phyloP scores from a whole-genome alignment of 2,113 vertebrate species.

The Chinchilla lanigera region DNA sequence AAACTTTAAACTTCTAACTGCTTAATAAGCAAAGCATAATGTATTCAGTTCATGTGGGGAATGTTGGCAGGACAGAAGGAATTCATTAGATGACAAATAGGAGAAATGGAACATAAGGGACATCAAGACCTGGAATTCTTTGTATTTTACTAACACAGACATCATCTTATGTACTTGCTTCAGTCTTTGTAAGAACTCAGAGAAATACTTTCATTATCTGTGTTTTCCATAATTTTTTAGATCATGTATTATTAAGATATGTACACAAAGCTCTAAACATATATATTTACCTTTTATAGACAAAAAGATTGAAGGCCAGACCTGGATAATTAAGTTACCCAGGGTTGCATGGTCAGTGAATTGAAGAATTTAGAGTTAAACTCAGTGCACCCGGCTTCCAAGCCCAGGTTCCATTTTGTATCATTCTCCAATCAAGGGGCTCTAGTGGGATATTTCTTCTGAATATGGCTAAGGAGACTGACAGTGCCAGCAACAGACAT shows the following conservation, averaged over 20 bases:
- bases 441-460: background rate
- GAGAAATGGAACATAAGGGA: background rate
- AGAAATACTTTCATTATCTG: background rate
- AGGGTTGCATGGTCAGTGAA: background rate
- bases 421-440: background rate
- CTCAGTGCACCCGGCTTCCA: background rate
- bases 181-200: background rate
- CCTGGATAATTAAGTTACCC: background rate
- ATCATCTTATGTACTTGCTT: background rate
- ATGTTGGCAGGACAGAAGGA: background rate
- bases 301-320: background rate
- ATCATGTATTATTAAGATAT: background rate
- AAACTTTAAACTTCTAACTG: background rate
- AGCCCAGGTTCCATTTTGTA: background rate
- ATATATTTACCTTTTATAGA: background rate
- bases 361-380: background rate
- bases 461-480: background rate
- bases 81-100: background rate
- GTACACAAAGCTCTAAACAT: background rate
- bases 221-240: background rate
- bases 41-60: background rate
- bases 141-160: background rate
- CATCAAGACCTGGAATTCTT: background rate
- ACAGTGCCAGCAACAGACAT: background rate
- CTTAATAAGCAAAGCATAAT: background rate